Percentiles rank a stretch among this genome's conserved stretches.
phyloP scores from a whole-genome alignment of 2,113 vertebrate genomes.

The Mystacornis crossleyi region DNA sequence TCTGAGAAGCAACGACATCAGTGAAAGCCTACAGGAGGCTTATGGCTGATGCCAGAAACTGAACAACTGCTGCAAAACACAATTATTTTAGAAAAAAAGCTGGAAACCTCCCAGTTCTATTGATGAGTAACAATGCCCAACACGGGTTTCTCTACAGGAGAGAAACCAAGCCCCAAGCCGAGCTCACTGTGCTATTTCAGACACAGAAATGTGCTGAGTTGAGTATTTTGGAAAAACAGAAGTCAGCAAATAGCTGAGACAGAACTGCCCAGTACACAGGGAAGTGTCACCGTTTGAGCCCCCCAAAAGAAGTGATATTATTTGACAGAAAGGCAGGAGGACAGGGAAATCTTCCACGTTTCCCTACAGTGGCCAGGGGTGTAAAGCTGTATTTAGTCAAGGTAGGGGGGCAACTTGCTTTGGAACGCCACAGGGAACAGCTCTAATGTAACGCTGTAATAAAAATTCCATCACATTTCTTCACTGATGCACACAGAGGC shows the following conservation, averaged over 20 bases:
- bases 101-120: background rate
- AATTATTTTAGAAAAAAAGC: background rate
- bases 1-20: background rate
- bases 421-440: background rate
- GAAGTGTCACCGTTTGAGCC: background rate
- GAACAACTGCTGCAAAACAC: background rate
- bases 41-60: background rate
- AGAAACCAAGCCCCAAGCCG: background rate
- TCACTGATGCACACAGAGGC: background rate
- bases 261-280: background rate
- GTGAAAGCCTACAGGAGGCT: background rate
- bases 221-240: background rate
- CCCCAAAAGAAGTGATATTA: background rate
- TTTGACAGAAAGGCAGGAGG: background rate
- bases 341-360: fast-evolving
- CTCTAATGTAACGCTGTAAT: background rate
- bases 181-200: background rate
- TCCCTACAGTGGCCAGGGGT: background rate
- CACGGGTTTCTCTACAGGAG: background rate
- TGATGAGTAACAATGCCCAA: background rate
- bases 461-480: background rate
- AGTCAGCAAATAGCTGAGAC: background rate
- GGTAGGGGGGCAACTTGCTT: background rate
- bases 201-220: background rate
- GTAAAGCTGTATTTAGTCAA: background rate